phyloP scores from a whole-genome alignment of 2,797 vertebrate species.

The Petrocephalus sullivani region DNA sequence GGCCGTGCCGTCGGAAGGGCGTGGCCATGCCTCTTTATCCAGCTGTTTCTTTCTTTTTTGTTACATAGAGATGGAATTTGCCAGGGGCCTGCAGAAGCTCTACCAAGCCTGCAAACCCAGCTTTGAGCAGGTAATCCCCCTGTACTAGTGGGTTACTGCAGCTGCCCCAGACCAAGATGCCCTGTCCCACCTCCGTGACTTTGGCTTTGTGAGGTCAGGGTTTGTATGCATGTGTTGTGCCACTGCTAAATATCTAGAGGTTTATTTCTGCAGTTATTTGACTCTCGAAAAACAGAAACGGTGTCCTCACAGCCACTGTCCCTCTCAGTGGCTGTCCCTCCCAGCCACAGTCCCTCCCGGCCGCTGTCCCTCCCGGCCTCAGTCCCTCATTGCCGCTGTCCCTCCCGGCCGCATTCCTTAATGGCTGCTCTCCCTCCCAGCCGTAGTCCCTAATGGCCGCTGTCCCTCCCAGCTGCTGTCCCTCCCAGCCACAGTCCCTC shows the following conservation, averaged over 20 bases:
- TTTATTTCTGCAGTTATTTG: not conserved
- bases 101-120: slow-evolving; percentile 80
- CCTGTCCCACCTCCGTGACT: not conserved
- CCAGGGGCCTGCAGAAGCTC: slow-evolving; percentile 87
- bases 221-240: too few species aligned
- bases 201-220: not conserved
- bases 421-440: too few species aligned
- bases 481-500: not conserved
- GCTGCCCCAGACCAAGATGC: not conserved
- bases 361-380: not conserved
- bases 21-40: too few species aligned
- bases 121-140: slow-evolving; percentile 68
- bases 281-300: not conserved
- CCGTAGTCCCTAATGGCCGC: too few species aligned
- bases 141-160: not conserved
- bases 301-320: not conserved
- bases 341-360: not conserved
- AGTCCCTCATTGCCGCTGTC: not conserved
- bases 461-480: too few species aligned
- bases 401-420: too few species aligned
- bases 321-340: too few species aligned
- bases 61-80: slow-evolving; percentile 80
- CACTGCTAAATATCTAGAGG: too few species aligned
- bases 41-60: not conserved
- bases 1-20: not conserved